These are phyloP conservation scores for Zapornia atra DNA, from an alignment of 2,113 vertebrate genomes.

Conservation along the genomic window DNA sequence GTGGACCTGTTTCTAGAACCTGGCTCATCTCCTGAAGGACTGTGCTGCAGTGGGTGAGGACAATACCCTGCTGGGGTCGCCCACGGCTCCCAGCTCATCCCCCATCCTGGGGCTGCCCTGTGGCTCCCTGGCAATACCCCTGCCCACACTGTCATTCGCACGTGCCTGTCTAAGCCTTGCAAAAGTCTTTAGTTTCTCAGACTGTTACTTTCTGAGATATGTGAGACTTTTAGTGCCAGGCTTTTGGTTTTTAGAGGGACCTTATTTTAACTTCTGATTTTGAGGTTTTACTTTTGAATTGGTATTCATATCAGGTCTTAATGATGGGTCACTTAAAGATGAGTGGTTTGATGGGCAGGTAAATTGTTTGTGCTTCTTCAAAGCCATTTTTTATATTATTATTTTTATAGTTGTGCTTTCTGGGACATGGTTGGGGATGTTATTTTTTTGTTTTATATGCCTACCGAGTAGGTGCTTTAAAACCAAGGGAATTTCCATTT, in stretches of 20 bases:
- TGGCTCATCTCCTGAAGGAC: neutral
- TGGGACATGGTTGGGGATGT: neutral
- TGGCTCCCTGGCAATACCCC: neutral
- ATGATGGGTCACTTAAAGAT: neutral
- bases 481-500: neutral
- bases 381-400: neutral
- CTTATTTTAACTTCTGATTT: neutral
- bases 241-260: neutral
- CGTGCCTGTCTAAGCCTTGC: rapidly evolving
- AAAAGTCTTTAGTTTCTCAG: neutral
- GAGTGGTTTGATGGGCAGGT: neutral
- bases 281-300: neutral
- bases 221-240: neutral
- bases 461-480: neutral
- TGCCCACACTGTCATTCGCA: rapidly evolving
- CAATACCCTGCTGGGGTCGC: no score
- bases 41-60: neutral
- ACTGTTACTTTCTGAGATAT: neutral
- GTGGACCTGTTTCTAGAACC: neutral
- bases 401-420: neutral
- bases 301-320: neutral
- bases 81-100: neutral
- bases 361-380: neutral
- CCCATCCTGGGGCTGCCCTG: no score
- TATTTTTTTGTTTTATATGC: neutral